Conservation (phyloP, 2,888 invertebrate species). For the Barypeithes pellucidus region DNA sequence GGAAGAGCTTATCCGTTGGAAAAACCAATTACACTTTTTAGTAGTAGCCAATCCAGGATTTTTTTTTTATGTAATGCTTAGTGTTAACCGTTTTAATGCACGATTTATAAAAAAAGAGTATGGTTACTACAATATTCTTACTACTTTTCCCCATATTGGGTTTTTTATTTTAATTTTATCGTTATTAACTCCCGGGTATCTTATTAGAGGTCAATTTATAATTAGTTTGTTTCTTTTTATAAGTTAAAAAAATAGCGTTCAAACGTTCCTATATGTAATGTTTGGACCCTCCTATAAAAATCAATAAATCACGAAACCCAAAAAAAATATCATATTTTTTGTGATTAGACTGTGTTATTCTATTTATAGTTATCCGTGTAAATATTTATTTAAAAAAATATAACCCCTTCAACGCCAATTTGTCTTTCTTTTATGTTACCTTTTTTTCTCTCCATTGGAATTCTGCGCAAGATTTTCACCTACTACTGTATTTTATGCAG, state of each 20-base stretch:
- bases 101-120: not conserved
- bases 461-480: too few species aligned
- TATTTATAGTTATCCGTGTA: conserved; percentile 49
- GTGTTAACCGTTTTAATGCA: conserved; percentile 1
- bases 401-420: conserved; percentile 43
- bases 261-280: conserved; percentile 51
- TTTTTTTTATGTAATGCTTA: not conserved
- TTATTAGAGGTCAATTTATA: conserved; percentile 8
- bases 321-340: conserved; percentile 48
- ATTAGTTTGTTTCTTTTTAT: conserved; percentile 8
- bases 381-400: conserved; percentile 50
- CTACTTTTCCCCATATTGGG: conserved; percentile 13
- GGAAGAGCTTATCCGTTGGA: too few species aligned
- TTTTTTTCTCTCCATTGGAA: too few species aligned
- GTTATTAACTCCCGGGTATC: conserved; percentile 14
- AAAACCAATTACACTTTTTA: not conserved
- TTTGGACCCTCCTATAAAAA: conserved; percentile 53
- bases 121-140: conserved; percentile 3
- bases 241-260: conserved; percentile 36
- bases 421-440: conserved; percentile 19
- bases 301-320: conserved; percentile 38
- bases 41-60: not conserved
- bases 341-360: conserved; percentile 54
- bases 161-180: conserved; percentile 11
- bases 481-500: too few species aligned